A percentile compares a stretch with the other conserved stretches of the same genome.
Conservation (phyloP, 2,797 vertebrate species). For the Anguilla marmorata region DNA sequence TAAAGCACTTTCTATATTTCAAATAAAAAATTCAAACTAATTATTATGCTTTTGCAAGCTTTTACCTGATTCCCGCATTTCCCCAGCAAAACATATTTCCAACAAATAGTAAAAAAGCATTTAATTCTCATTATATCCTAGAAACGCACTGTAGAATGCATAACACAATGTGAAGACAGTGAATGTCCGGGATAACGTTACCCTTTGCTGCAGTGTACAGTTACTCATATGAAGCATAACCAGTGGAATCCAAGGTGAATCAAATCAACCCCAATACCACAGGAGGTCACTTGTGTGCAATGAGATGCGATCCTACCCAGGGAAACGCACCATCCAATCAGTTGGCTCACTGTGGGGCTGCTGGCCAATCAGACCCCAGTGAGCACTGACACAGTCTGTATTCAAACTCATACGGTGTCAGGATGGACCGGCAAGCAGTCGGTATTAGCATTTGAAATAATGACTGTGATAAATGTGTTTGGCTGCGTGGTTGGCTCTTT, state of each 20-base stretch:
- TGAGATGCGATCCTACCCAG: not conserved
- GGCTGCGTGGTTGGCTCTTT: conserved; percentile 7
- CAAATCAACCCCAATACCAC: not conserved
- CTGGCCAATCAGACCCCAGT: not conserved
- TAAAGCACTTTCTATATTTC: not conserved
- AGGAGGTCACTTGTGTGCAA: not conserved
- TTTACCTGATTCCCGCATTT: not conserved
- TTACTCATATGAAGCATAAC: not conserved
- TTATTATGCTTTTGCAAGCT: not conserved
- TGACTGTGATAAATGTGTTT: not conserved
- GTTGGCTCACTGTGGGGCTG: not conserved
- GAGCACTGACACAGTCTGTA: not conserved
- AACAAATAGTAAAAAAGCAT: not conserved
- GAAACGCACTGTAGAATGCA: too few relatives aligned
- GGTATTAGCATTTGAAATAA: not conserved
- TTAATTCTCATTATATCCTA: not conserved
- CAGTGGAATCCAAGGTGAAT: not conserved
- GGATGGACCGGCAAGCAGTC: not conserved
- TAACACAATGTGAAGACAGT: too few relatives aligned
- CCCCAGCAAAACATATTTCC: not conserved
- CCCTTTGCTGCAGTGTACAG: too few relatives aligned
- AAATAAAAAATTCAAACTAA: not conserved
- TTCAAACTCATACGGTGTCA: not conserved
- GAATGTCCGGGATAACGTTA: too few relatives aligned
- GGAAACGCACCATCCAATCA: not conserved